Percentiles rank a stretch among this genome's conserved stretches.
Conservation (phyloP, 1,140 invertebrate species). For the Drosophila chauvacae region DNA sequence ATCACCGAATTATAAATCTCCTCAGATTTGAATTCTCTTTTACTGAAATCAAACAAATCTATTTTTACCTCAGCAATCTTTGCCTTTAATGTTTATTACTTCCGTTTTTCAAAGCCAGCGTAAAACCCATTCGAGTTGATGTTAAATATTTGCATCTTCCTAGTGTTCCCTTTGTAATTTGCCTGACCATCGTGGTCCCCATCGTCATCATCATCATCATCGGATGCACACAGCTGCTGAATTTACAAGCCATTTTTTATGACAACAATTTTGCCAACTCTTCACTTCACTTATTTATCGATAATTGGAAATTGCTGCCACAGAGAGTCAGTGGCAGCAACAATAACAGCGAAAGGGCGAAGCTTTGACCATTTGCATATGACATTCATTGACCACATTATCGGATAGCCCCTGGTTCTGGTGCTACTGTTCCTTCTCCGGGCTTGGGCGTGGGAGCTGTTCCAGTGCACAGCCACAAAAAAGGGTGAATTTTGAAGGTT, state of each 20-base stretch:
- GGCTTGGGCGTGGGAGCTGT: background rate
- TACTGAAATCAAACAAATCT: background rate
- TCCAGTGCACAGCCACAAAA: constrained; percentile 2
- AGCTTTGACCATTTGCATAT: constrained; percentile 46
- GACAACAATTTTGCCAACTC: constrained; percentile 56
- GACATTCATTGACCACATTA: constrained; percentile 63
- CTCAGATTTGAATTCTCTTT: too few species aligned
- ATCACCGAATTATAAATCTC: background rate
- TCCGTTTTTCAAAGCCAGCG: background rate
- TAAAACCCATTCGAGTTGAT: constrained; percentile 8
- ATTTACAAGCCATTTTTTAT: constrained; percentile 67
- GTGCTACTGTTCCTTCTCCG: background rate
- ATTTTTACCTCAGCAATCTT: background rate
- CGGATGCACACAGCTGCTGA: constrained; percentile 52
- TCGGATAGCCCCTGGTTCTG: constrained; percentile 39
- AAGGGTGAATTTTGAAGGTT: background rate
- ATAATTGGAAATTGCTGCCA: constrained; percentile 71
- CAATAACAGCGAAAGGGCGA: constrained; percentile 7
- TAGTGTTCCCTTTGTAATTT: constrained; percentile 47
- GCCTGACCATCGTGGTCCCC: constrained; percentile 21
- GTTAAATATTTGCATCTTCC: constrained; percentile 18
- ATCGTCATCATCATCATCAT: constrained; percentile 10
- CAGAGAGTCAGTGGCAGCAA: background rate
- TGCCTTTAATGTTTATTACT: background rate
- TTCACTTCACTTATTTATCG: constrained; percentile 75